A percentile compares a stretch with the other conserved stretches of the same genome.
These are phyloP conservation scores for Smutsia temminckii DNA, from an alignment of 2,797 vertebrate species.

Conservation along the genomic window DNA sequence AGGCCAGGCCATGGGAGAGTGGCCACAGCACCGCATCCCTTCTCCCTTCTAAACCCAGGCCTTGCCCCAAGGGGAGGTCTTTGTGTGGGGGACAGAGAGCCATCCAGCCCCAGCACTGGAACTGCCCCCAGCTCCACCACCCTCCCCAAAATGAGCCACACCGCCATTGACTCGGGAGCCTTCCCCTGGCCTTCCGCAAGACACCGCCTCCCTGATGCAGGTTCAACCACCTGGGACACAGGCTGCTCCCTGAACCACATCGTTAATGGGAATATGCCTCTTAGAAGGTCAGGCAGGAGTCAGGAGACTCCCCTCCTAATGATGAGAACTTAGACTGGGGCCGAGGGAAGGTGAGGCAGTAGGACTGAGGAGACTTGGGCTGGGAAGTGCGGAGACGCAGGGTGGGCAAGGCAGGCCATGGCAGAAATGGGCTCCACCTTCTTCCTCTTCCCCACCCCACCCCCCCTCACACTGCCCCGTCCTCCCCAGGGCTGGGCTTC, in stretches of 20 bases:
- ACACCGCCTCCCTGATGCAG: no score
- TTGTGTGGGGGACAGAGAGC: neutral
- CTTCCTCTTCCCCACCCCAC: neutral
- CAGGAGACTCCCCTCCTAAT: no score
- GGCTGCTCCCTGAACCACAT: neutral
- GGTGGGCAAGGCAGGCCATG: neutral
- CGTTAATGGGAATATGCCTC: neutral
- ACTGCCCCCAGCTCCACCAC: neutral
- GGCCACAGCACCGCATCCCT: neutral
- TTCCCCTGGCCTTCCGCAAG: neutral
- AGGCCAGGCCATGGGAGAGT: neutral
- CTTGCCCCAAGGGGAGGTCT: neutral
- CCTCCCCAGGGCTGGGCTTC: neutral
- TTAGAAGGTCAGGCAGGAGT: neutral
- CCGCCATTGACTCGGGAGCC: no score
- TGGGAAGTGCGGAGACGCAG: rapidly evolving
- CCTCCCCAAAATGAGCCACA: neutral
- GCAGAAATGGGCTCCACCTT: neutral
- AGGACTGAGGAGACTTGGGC: no score
- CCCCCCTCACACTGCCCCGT: neutral
- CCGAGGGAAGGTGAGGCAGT: neutral
- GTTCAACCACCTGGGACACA: neutral
- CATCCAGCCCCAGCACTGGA: no score
- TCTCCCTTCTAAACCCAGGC: neutral
- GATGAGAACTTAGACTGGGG: neutral